phyloP scores from a whole-genome alignment of 2,113 vertebrate genomes.

The Oreocharis arfaki region DNA sequence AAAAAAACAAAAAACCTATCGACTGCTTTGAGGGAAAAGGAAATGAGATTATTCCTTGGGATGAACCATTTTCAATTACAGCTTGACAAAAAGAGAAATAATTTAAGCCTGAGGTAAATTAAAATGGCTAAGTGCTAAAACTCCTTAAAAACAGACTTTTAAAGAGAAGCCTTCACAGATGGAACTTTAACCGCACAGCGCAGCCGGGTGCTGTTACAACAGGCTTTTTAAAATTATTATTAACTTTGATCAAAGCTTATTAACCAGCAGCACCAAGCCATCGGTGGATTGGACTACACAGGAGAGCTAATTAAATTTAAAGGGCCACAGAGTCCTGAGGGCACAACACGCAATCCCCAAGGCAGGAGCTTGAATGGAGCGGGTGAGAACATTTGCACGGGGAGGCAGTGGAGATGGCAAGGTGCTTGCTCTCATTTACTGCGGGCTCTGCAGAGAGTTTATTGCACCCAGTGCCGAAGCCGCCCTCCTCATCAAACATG shows the following conservation, averaged over 20 bases:
- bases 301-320: constrained; percentile 55
- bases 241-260: constrained; percentile 40
- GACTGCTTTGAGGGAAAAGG: background rate
- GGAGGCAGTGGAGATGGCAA: background rate
- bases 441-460: background rate
- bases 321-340: background rate
- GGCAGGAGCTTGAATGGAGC: background rate
- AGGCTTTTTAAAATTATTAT: background rate
- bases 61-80: background rate
- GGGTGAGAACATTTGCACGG: background rate
- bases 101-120: background rate
- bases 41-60: background rate
- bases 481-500: background rate
- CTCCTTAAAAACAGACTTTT: background rate
- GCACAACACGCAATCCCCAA: background rate
- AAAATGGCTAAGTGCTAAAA: background rate
- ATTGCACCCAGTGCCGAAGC: background rate
- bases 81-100: background rate
- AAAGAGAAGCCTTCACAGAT: background rate
- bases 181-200: background rate
- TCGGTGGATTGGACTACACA: background rate
- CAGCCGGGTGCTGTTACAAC: background rate
- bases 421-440: background rate
- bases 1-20: background rate
- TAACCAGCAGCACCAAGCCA: constrained; percentile 8